Evolutionary conservation across 2,797 vertebrate species (phyloP).

Genomic region (Schizothorax lantsangensis): DNA sequence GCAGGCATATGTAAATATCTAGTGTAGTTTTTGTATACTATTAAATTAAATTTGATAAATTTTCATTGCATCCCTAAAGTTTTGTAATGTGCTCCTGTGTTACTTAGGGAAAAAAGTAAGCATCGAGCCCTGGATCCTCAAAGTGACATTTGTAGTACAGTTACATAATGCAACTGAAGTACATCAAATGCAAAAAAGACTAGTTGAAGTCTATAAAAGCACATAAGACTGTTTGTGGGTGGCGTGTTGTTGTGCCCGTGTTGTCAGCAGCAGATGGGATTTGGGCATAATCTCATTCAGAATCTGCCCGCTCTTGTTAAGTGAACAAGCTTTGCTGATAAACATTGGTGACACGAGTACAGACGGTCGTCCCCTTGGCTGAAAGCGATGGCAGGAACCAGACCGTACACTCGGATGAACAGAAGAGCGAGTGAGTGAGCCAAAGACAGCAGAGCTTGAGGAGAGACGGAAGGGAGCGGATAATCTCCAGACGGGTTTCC

Average conservation of each 20-base stretch:
- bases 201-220: slow-evolving; percentile 12
- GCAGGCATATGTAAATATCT: no score
- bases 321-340: slow-evolving; percentile 53
- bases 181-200: neutral
- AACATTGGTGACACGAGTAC: slow-evolving; percentile 45
- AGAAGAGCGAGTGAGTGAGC: slow-evolving; percentile 20
- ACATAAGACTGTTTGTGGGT: slow-evolving; percentile 32
- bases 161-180: neutral
- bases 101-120: neutral
- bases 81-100: neutral
- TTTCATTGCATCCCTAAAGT: neutral
- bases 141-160: neutral
- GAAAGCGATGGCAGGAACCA: slow-evolving; percentile 29
- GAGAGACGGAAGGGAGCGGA: slow-evolving; percentile 14
- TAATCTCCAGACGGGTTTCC: slow-evolving; percentile 42
- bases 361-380: slow-evolving; percentile 39
- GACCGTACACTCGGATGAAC: slow-evolving; percentile 30
- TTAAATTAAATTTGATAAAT: neutral
- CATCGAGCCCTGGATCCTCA: neutral
- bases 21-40: neutral
- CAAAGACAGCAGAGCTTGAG: slow-evolving; percentile 18
- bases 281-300: slow-evolving; percentile 58
- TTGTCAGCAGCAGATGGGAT: slow-evolving; percentile 52
- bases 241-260: slow-evolving; percentile 31
- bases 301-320: slow-evolving; percentile 52